Evolutionary conservation across 2,113 vertebrate genomes (phyloP).

Genomic region (Nibea albiflora): DNA sequence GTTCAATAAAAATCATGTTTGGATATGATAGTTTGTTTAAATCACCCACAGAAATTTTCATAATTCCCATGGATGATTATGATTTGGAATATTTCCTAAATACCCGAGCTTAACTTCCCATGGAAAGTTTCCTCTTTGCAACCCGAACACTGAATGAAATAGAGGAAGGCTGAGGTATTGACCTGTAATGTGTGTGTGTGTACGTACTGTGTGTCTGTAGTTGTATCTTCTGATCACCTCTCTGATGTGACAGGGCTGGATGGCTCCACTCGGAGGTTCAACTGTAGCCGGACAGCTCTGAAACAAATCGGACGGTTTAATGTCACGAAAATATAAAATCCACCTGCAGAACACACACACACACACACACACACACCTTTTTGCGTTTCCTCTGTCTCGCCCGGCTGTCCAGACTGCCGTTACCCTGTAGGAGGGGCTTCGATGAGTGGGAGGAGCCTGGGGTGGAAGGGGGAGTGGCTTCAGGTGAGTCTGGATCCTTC

Average conservation of each 20-base stretch:
- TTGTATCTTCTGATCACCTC: constrained; percentile 95
- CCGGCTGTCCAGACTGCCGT: constrained; percentile 74
- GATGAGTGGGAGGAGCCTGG: constrained; percentile 75
- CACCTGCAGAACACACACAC: too few species aligned
- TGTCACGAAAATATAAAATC: too few species aligned
- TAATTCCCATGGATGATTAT: too few species aligned
- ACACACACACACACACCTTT: constrained; percentile 57
- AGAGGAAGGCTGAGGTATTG: too few species aligned
- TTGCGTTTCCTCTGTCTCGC: constrained; percentile 76
- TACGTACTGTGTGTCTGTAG: constrained; percentile 86
- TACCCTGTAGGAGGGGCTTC: constrained; percentile 75
- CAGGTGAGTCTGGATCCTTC: constrained; percentile 84
- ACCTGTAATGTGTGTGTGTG: not conserved
- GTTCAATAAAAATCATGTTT: too few species aligned
- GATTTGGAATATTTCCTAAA: too few species aligned
- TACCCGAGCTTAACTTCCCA: too few species aligned
- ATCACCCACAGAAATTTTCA: too few species aligned
- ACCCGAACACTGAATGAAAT: too few species aligned
- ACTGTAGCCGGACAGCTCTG: constrained; percentile 72
- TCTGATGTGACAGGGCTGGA: constrained; percentile 98
- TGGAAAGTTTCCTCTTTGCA: too few species aligned
- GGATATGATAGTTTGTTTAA: too few species aligned
- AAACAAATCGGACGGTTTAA: not conserved
- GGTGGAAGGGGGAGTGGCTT: constrained; percentile 79
- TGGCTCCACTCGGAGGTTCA: constrained; percentile 93